These are phyloP conservation scores for Rhagoletis zephyria DNA, from an alignment of 1,140 invertebrate genomes.

Conservation along the genomic window DNA sequence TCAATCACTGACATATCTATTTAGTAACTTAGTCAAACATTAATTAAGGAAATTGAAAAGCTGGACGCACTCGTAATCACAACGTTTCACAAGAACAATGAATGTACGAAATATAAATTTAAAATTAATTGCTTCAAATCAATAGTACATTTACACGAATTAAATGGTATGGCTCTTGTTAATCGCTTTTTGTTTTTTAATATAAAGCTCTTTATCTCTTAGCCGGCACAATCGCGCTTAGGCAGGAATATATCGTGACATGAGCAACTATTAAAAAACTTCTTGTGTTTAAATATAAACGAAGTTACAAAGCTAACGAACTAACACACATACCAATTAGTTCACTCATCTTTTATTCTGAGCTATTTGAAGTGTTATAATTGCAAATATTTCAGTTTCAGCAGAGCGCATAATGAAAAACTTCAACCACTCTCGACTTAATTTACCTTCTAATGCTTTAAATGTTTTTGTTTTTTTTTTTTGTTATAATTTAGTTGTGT, in stretches of 20 bases:
- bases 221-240: background rate
- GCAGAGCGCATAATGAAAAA: background rate
- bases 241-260: background rate
- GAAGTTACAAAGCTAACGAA: background rate
- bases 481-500: background rate
- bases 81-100: no score
- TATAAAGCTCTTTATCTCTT: background rate
- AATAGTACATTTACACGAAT: no score
- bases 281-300: background rate
- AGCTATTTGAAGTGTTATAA: background rate
- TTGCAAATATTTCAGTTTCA: no score
- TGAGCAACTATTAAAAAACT: background rate
- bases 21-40: no score
- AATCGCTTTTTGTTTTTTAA: background rate
- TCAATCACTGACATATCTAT: no score
- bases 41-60: no score
- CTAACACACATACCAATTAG: background rate
- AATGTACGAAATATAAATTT: no score
- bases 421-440: background rate
- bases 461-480: background rate
- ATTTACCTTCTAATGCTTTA: background rate
- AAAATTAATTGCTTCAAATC: no score
- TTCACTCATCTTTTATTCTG: background rate
- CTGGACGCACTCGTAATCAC: no score
- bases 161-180: no score